These are phyloP conservation scores for Cataglyphis altisquamis DNA, from an alignment of 2,888 invertebrate genomes.

Conservation along the genomic window DNA sequence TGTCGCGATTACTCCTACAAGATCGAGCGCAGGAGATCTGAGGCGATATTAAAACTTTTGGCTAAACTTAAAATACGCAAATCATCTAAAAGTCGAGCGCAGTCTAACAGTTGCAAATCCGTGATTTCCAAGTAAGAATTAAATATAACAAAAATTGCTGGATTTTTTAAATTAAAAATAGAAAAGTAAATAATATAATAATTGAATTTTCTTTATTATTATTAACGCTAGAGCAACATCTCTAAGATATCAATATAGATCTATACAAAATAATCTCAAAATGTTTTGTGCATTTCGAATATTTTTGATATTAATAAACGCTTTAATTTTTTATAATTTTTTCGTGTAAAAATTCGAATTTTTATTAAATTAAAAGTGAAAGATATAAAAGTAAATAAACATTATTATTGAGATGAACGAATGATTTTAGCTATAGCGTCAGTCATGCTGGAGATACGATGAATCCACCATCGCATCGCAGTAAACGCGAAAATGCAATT, in stretches of 20 bases:
- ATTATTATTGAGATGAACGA: neutral
- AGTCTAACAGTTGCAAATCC: conserved; percentile 39
- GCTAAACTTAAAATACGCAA: conserved; percentile 67
- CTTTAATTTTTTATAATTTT: neutral
- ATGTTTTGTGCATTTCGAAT: neutral
- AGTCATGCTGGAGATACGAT: conserved; percentile 73
- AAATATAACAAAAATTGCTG: neutral
- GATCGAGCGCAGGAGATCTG: conserved; percentile 60
- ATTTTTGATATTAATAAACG: neutral
- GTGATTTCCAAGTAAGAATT: conserved; percentile 58
- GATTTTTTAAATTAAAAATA: neutral
- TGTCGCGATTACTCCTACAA: conserved; percentile 58
- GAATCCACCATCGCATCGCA: conserved; percentile 66
- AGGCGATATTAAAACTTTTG: conserved; percentile 69
- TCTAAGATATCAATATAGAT: neutral
- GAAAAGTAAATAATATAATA: neutral
- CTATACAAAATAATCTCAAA: neutral
- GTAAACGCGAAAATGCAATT: conserved; percentile 54
- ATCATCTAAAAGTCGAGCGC: conserved; percentile 41
- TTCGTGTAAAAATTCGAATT: neutral
- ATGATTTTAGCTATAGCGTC: conserved; percentile 50
- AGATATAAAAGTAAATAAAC: neutral
- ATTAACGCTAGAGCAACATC: neutral
- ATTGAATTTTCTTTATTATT: neutral
- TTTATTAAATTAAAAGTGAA: neutral